Percentiles rank a stretch among this genome's conserved stretches.
Conservation (phyloP, 2,797 vertebrate genomes). For the Myotis daubentonii region DNA sequence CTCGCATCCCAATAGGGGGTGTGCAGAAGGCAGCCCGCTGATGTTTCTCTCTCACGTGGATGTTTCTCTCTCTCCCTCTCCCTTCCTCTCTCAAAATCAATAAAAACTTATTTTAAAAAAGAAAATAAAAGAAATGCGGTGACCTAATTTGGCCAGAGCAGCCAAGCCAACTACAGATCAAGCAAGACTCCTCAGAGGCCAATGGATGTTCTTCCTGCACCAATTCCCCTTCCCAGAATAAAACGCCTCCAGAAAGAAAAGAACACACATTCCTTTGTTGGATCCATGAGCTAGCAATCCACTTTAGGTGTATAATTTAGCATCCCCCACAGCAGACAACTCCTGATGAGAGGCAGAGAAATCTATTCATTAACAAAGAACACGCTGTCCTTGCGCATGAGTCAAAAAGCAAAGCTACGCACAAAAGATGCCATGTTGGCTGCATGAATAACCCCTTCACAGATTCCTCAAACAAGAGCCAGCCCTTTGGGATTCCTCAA, state of each 20-base stretch:
- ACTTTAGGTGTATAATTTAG: neutral
- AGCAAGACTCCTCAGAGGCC: neutral
- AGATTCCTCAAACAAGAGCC: neutral
- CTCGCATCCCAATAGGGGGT: neutral
- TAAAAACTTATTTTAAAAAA: neutral
- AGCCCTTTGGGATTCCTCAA: neutral
- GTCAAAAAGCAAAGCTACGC: slow-evolving; percentile 25
- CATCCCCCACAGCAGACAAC: neutral
- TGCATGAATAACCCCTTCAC: neutral
- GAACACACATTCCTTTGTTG: neutral
- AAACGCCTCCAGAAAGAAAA: neutral
- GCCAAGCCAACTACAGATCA: neutral
- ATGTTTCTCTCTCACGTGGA: neutral
- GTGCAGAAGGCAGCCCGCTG: neutral
- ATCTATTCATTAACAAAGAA: neutral
- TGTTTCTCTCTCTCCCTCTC: neutral
- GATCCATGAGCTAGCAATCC: neutral
- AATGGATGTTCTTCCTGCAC: neutral
- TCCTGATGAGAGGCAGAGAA: slow-evolving; percentile 24
- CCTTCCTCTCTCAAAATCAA: neutral
- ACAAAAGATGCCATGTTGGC: neutral
- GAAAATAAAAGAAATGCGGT: slow-evolving; percentile 33
- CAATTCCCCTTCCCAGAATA: slow-evolving; percentile 23
- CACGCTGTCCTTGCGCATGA: neutral
- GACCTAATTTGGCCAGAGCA: neutral